Evolutionary conservation across 2,797 vertebrate species (phyloP), one percentile per base, ranked within the genome.

Genomic region (Oceanodroma leucorhoa): DNA sequence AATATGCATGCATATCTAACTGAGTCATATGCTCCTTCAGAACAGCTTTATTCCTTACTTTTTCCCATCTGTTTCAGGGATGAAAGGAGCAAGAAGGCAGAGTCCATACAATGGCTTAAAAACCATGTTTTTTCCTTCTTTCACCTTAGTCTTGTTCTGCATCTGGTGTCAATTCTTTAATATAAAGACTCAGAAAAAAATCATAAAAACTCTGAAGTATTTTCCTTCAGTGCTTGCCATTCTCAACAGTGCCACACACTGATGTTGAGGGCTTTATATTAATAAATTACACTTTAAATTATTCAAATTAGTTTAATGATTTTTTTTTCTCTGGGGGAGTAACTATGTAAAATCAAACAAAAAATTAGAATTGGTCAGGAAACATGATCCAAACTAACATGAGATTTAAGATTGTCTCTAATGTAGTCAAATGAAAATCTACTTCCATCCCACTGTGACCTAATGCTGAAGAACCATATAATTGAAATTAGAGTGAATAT

Each of bases 11-110:
- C 45, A 22, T 92, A 89, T 81, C 62, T 82, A 66, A 61, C 64
- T 72, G 76, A 83, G 77, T 86, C 72, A 71, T 60, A 32, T 48
- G 46, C 41, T 93, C 30, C 65, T 92, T 78, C 76, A 90, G 65
- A 91, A 58, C 46, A 92, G 17, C 57, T 96, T 95, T 94, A 61
- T 93, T 87, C 87, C 92, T 83, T 85, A 75, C 34, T 93, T 26
- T 83, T 89, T 15, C 26, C 65, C 53, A 86, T 78, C 75, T 90
- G 34, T 80, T 92, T 93, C 69, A 88, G 10, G 30, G 61, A 87
- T 94, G 61, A 95, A 93, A 94, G 30, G 53, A 91, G 51, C 20
- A 86, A 61, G 50, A 75, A 91, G 10, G 38, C 27, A 69, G 61
- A 43, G 26, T 83, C 50, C 36, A 62, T 46, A 81, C 12, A 72